Evolutionary conservation across 2,888 invertebrate species (phyloP).

Genomic region (Strigamia crassipes): DNA sequence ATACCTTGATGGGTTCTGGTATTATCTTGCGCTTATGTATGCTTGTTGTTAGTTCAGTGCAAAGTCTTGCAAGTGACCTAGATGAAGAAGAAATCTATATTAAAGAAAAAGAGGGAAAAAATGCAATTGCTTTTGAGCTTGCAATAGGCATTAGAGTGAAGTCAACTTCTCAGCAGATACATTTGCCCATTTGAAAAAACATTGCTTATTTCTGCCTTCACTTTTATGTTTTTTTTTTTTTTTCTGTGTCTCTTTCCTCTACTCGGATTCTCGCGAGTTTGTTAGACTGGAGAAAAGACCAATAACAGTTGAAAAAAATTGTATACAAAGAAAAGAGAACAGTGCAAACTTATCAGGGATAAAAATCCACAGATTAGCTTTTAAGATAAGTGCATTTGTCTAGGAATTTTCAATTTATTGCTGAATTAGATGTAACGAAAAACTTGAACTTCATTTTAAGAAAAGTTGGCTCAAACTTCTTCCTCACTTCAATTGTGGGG

Average conservation of each 20-base stretch:
- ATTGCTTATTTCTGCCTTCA: conserved; percentile 16
- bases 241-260: background rate
- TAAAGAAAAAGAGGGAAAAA: background rate
- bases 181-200: conserved; percentile 17
- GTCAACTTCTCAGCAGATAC: conserved; percentile 21
- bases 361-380: conserved; percentile 21
- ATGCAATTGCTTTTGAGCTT: conserved; percentile 21
- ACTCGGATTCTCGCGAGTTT: conserved; percentile 8
- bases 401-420: conserved; percentile 16
- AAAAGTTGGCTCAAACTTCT: background rate
- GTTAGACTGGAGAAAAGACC: conserved; percentile 15
- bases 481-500: background rate
- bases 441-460: conserved; percentile 5
- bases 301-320: background rate
- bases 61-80: background rate
- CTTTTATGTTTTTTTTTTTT: background rate
- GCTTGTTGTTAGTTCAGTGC: background rate
- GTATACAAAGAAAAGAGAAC: background rate
- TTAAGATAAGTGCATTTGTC: background rate
- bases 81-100: conserved; percentile 7
- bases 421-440: conserved; percentile 5
- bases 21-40: background rate
- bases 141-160: conserved; percentile 6
- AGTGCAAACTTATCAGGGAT: background rate
- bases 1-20: background rate